Evolutionary conservation across 1,140 invertebrate species (phyloP), one percentile per base, ranked within the genome.

Genomic region (Anastrepha obliqua): DNA sequence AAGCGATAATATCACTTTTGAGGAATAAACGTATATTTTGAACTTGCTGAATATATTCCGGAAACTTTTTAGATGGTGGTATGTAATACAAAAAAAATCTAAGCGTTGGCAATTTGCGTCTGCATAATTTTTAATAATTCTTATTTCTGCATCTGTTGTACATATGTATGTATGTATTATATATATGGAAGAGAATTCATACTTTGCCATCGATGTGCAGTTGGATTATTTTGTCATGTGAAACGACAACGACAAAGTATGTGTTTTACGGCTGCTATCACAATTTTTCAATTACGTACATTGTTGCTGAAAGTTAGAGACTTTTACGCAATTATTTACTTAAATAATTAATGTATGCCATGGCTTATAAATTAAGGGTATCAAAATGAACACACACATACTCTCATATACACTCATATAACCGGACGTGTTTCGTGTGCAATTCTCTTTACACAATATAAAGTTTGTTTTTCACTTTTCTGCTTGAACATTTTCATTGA

Each of bases 71-170:
- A 1, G 29, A 29, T 29, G 29, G 29, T 29, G 29, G 29, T 29
- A 29, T 29, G 29, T 1, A 29, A 29, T 29, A 29, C 29, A 42
- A 39, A 42, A 70, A 39, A 39, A 2, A 44, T 47, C 3, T 2
- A 74, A 74, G 39, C 44, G 44, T 42, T 17, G 67, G 44, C 39
- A 74, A 74, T 74, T 74, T 74, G 67, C 42, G 13, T 44, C 42
- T 42, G 67, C 67, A 74, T 15, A 47, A 74, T 44, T 74, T 74
- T 74, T 74, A 74, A 74, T 74, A 44, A 42, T 74, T 39, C 67
- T n/a, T 44, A 42, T 74, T 74, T 39, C 67, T 17, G 17, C 67
- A 44, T 29, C 29, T 29, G 29, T 29, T 29, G 29, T 29, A 29
- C 29, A 29, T 29, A 29, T 29, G 29, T 29, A 29, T 29, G 29